Evolutionary conservation across 2,888 invertebrate species (phyloP), one percentile per base, ranked within the genome.

Genomic region (Amphipoea oculea): DNA sequence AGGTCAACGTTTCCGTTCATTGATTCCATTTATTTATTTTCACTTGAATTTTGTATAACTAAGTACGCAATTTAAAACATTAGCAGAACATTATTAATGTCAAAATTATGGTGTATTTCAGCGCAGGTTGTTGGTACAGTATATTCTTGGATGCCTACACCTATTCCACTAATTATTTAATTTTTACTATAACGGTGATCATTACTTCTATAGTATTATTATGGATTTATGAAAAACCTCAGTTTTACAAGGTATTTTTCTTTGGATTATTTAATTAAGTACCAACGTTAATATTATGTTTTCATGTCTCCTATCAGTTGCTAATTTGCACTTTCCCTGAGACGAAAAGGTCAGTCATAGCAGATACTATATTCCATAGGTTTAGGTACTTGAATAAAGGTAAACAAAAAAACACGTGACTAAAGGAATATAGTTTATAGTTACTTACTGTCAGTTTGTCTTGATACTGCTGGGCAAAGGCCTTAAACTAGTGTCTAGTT

Each of bases 191-290:
- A 74, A 87, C 92, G 23, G 78, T 95, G 62, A 88, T 93, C 51
- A 85, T 95, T 62, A 87, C 90, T 4, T 94, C 94, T 17, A 84
- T 95, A 82, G 71, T 95, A 63, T 90, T 93, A 72, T 81, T 95
- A 63, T 95, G 94, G 95, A 89, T 95, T 75, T 95, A 93, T 73
- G 96, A 96, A 89, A 95, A 93, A 84, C 94, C 95, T 42, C 88
- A 90, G 86, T 90, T 95, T 88, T 94, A 95, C 86, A 95, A 95
- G 94, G 95, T 95, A 89, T 69, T n/a, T 36, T 75, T 51, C 11
- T 63, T n/a, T 51, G 51, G 54, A 62, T 17, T 45, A 29, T 40
- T 20, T 54, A 54, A 23, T 20, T 54, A 54, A 23, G 20, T 36
- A 51, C 69, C 54, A 12, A 2, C 69, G 7, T 20, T 11, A 20